Evolutionary conservation across 1,140 invertebrate genomes (phyloP).

Genomic region (Holotrichia oblita): DNA sequence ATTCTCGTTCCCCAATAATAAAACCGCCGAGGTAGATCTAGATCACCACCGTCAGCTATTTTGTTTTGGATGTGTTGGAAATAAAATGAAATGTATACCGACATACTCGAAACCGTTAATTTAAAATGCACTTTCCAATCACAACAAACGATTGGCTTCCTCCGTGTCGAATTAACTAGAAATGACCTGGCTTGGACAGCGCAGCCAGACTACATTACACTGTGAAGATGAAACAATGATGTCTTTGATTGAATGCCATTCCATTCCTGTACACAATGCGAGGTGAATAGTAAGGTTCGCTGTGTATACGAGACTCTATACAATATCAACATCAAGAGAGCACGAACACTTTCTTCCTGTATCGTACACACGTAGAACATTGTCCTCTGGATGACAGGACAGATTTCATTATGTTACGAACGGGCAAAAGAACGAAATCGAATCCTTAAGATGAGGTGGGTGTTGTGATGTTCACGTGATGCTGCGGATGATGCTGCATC

Average conservation of each 20-base stretch:
- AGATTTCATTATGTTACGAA: slow-evolving; percentile 17
- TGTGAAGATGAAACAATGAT: slow-evolving; percentile 25
- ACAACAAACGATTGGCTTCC: slow-evolving; percentile 8
- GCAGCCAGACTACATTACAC: not conserved
- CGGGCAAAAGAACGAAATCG: not conserved
- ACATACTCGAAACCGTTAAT: not conserved
- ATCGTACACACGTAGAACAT: not conserved
- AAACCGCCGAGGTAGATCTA: not conserved
- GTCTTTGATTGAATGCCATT: not conserved
- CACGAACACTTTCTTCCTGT: slow-evolving; percentile 1
- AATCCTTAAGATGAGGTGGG: not conserved
- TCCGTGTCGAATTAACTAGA: not conserved
- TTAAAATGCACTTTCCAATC: slow-evolving; percentile 19
- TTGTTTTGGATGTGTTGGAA: not conserved
- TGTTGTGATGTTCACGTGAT: slow-evolving; percentile 8
- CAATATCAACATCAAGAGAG: not conserved
- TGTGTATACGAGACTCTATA: too few relatives aligned
- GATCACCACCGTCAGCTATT: not conserved
- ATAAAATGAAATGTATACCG: not conserved
- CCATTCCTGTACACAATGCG: not conserved
- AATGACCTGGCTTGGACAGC: not conserved
- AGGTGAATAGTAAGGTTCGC: not conserved
- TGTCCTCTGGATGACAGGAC: slow-evolving; percentile 1
- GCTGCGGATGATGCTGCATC: not conserved
- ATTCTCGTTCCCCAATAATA: not conserved